Conservation (phyloP, 2,797 vertebrate species). For the Eutrigla gurnardus region DNA sequence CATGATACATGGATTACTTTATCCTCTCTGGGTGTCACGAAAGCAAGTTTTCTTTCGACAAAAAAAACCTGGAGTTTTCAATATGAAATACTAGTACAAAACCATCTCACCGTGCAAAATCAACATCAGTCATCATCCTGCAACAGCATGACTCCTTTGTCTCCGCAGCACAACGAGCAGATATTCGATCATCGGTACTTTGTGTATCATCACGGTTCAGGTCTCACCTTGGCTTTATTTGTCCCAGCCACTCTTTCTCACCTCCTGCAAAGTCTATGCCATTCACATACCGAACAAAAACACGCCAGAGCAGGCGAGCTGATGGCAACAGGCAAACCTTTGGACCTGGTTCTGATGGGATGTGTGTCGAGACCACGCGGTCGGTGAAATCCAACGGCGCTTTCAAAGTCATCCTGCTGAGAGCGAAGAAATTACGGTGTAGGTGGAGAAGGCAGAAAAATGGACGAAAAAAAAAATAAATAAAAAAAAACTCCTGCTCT, state of each 20-base stretch:
- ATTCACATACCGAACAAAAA: constrained; percentile 17
- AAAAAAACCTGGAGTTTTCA: constrained; percentile 62
- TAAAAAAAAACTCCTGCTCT: constrained; percentile 10
- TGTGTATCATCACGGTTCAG: neutral
- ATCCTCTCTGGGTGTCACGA: constrained; percentile 1
- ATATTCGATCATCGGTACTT: neutral
- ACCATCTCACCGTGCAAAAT: constrained; percentile 45
- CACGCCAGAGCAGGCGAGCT: constrained; percentile 33
- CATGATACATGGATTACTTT: neutral
- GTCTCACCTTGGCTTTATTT: neutral
- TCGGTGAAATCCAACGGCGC: constrained; percentile 25
- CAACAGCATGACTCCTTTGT: constrained; percentile 3
- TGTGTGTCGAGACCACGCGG: constrained; percentile 16
- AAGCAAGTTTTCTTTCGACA: constrained; percentile 25
- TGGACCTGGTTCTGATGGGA: constrained; percentile 39
- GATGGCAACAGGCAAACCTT: constrained; percentile 49
- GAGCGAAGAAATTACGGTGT: constrained; percentile 28
- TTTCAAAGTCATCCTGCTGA: constrained; percentile 39
- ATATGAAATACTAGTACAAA: constrained; percentile 76
- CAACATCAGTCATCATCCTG: constrained; percentile 10
- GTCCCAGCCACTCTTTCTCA: constrained; percentile 7
- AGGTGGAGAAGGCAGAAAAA: constrained; percentile 61
- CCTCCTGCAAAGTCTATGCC: constrained; percentile 28
- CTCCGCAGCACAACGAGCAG: neutral
- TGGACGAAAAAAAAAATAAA: constrained; percentile 24